A percentile compares a stretch with the other conserved stretches of the same genome.
Conservation (phyloP, 2,888 invertebrate genomes). For the Acrobasis consociella region DNA sequence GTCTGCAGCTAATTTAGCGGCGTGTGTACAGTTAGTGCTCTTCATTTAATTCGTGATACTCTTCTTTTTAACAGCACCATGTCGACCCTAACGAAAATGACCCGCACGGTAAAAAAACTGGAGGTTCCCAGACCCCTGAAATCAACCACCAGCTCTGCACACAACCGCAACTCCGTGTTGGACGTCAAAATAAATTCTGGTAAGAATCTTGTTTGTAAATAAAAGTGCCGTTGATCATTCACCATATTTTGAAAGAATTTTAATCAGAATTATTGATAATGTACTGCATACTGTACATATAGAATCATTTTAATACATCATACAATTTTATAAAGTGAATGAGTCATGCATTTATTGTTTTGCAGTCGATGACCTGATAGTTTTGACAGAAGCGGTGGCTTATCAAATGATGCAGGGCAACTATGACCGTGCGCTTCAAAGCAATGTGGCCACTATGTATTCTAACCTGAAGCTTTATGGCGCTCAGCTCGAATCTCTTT, state of each 20-base stretch:
- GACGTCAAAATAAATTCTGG: slow-evolving; percentile 81
- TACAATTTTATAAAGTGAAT: not conserved
- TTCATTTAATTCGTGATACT: slow-evolving; percentile 28
- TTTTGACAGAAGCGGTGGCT: slow-evolving; percentile 91
- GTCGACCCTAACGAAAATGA: slow-evolving; percentile 85
- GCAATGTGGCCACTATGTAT: slow-evolving; percentile 89
- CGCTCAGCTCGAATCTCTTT: slow-evolving; percentile 90
- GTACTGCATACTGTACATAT: slow-evolving; percentile 12
- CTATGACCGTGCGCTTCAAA: slow-evolving; percentile 86
- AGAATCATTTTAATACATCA: slow-evolving; percentile 2
- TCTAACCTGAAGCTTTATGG: slow-evolving; percentile 91
- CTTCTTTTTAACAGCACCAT: slow-evolving; percentile 67
- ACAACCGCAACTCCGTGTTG: slow-evolving; percentile 76
- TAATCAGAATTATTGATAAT: not conserved
- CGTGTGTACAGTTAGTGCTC: slow-evolving; percentile 12
- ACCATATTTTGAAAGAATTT: not conserved
- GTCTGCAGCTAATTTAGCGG: slow-evolving; percentile 34
- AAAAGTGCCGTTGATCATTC: not conserved
- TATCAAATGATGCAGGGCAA: slow-evolving; percentile 89
- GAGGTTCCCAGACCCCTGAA: slow-evolving; percentile 90
- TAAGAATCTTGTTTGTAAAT: slow-evolving; percentile 50
- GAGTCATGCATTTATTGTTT: slow-evolving; percentile 37
- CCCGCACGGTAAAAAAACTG: slow-evolving; percentile 87
- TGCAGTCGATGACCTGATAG: slow-evolving; percentile 91
- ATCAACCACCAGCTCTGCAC: slow-evolving; percentile 81